These are phyloP conservation scores for Nannoperca obscura DNA, from an alignment of 2,797 vertebrate genomes.

Conservation along the genomic window DNA sequence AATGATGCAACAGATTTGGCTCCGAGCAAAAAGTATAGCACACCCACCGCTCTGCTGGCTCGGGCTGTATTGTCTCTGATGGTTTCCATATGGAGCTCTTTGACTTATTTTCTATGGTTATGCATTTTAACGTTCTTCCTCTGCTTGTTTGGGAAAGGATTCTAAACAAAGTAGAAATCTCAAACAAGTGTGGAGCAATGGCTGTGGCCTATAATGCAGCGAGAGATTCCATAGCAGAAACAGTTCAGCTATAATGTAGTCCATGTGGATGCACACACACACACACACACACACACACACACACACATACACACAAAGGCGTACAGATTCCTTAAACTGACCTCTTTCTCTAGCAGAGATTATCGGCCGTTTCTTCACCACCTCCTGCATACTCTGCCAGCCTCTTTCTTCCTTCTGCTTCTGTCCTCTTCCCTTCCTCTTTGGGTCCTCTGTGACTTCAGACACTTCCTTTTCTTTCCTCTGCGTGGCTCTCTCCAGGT, in stretches of 20 bases:
- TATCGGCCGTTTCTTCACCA: constrained; percentile 79
- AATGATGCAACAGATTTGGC: constrained; percentile 66
- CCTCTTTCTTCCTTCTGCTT: constrained; percentile 22
- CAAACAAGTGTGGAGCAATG: constrained; percentile 53
- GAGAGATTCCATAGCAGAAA: constrained; percentile 47
- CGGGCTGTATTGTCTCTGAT: constrained; percentile 61
- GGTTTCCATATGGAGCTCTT: constrained; percentile 74
- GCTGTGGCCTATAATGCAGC: constrained; percentile 36
- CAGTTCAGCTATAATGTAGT: constrained; percentile 49
- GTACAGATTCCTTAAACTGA: constrained; percentile 66
- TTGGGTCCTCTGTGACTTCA: constrained; percentile 45
- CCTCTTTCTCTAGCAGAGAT: constrained; percentile 86
- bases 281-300: constrained; percentile 32
- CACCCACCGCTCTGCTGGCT: constrained; percentile 55
- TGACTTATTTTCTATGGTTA: constrained; percentile 76
- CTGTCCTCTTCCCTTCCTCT: constrained; percentile 35
- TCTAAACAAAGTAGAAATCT: constrained; percentile 66
- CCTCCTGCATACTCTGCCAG: constrained; percentile 77
- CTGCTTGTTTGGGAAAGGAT: constrained; percentile 66
- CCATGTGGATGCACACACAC: constrained; percentile 58
- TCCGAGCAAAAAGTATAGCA: constrained; percentile 32
- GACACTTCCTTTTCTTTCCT: constrained; percentile 50
- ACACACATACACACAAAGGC: constrained; percentile 30
- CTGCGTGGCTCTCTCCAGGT: constrained; percentile 45
- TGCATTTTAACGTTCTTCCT: constrained; percentile 68